Conservation (phyloP, 2,113 vertebrate genomes). For the Phalacrocorax brasilianus region DNA sequence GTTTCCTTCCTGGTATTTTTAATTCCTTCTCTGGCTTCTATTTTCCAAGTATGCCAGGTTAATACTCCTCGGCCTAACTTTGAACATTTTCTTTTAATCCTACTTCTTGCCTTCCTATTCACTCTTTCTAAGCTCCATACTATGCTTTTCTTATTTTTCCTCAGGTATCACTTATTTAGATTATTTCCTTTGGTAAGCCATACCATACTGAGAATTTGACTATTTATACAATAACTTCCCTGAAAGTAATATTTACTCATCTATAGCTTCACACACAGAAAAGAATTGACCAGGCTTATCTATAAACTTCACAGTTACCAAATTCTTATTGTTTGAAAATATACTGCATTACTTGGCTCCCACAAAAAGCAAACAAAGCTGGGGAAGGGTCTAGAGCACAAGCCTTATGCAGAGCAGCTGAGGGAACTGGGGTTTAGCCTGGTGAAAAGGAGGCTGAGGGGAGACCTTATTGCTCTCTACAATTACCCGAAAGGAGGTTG, state of each 20-base stretch:
- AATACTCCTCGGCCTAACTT: neutral
- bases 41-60: neutral
- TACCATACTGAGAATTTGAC: neutral
- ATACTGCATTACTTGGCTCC: neutral
- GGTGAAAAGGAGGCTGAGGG: neutral
- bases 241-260: neutral
- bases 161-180: neutral
- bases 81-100: neutral
- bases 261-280: neutral
- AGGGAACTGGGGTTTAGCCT: neutral
- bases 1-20: neutral
- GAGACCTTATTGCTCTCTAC: neutral
- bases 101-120: neutral
- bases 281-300: neutral
- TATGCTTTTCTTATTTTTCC: neutral
- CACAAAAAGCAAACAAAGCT: neutral
- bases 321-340: neutral
- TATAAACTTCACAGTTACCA: neutral
- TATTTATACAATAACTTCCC: neutral
- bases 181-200: neutral
- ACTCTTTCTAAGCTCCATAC: neutral
- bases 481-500: neutral
- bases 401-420: neutral
- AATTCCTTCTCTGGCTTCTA: neutral
- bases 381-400: neutral